Percentiles rank a stretch among this genome's conserved stretches.
These are phyloP conservation scores for Pseudomyrmex concolor DNA, from an alignment of 1,140 invertebrate genomes.

Conservation along the genomic window DNA sequence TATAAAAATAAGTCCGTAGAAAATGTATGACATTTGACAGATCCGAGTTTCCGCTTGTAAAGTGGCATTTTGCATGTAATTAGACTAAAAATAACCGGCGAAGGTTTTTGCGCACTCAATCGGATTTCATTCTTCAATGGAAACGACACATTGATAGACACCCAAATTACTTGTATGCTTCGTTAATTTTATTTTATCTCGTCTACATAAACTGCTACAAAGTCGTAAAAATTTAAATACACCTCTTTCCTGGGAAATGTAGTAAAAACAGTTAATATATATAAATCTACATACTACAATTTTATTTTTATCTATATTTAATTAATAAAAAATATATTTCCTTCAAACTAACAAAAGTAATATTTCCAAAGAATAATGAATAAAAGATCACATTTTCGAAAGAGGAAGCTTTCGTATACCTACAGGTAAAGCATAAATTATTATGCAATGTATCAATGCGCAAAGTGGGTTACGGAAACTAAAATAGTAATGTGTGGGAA, in stretches of 20 bases:
- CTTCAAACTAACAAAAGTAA: neutral
- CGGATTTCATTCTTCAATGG: neutral
- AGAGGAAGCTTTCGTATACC: neutral
- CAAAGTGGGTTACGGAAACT: constrained; percentile 14
- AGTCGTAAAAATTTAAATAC: neutral
- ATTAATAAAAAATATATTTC: no score
- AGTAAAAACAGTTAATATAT: neutral
- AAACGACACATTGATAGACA: constrained; percentile 8
- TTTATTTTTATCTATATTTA: no score
- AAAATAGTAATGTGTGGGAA: constrained; percentile 33
- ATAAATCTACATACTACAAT: no score
- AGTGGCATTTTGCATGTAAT: constrained; percentile 11
- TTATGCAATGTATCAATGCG: constrained; percentile 20
- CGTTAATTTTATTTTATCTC: neutral
- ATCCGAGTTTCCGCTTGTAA: constrained; percentile 19
- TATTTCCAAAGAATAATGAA: neutral
- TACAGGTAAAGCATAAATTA: neutral
- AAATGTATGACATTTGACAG: constrained; percentile 2
- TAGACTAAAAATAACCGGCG: neutral
- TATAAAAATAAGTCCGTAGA: neutral
- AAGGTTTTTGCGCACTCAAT: neutral
- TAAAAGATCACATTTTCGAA: no score
- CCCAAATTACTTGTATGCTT: neutral
- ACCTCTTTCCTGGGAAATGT: neutral
- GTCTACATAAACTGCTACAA: neutral